phyloP scores from a whole-genome alignment of 2,888 invertebrate genomes.

The Cheilosia vernalis region DNA sequence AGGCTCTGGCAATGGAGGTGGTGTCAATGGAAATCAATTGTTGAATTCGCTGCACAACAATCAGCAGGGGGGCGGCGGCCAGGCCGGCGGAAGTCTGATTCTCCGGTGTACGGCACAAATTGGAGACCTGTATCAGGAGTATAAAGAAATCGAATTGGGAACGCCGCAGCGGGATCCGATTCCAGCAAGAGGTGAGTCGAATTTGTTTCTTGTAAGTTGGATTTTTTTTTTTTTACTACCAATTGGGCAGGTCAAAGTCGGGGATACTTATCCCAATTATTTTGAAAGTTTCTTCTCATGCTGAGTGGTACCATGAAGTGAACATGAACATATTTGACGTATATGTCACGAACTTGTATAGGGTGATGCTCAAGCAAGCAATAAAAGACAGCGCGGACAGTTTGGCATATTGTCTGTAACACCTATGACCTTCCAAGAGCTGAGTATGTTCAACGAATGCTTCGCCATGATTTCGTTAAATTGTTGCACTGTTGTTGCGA shows the following conservation, averaged over 20 bases:
- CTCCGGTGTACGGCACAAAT: slow-evolving; percentile 89
- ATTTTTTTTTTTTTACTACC: neutral
- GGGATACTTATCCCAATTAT: neutral
- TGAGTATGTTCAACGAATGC: too few species aligned
- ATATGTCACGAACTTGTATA: too few species aligned
- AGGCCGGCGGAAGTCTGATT: slow-evolving; percentile 86
- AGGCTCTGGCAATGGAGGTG: slow-evolving; percentile 75
- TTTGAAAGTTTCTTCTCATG: too few species aligned
- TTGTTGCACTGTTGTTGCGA: too few species aligned
- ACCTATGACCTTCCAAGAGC: too few species aligned
- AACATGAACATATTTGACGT: too few species aligned
- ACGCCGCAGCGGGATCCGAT: slow-evolving; percentile 90
- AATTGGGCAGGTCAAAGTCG: too few species aligned
- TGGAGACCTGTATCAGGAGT: slow-evolving; percentile 88
- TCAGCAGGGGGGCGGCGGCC: slow-evolving; percentile 71
- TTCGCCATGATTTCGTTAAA: too few species aligned
- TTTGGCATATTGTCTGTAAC: too few species aligned
- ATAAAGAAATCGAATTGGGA: slow-evolving; percentile 88
- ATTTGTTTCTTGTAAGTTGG: neutral
- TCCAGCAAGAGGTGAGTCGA: slow-evolving; percentile 89
- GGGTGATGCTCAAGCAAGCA: too few species aligned
- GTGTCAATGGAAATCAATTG: slow-evolving; percentile 70
- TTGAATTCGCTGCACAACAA: slow-evolving; percentile 78
- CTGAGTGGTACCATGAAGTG: too few species aligned
- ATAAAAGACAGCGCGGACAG: too few species aligned